phyloP scores from a whole-genome alignment of 2,113 vertebrate genomes.

The Lophotis ruficrista region DNA sequence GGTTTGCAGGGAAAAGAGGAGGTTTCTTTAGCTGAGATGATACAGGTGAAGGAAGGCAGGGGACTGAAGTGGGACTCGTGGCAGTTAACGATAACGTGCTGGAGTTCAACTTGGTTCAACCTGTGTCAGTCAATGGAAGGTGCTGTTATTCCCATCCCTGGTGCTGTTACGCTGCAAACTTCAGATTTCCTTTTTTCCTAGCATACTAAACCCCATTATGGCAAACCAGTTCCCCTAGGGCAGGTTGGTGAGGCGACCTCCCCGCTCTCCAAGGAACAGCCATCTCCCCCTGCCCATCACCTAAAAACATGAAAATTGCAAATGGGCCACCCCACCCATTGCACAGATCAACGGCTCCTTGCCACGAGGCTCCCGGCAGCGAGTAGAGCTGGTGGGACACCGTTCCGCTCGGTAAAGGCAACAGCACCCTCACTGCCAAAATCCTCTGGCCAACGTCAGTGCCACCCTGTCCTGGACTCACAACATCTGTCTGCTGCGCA shows the following conservation, averaged over 20 bases:
- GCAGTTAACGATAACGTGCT: neutral
- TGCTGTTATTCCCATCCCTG: neutral
- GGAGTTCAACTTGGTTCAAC: neutral
- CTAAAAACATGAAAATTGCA: neutral
- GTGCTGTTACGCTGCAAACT: neutral
- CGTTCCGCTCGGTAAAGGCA: accelerated
- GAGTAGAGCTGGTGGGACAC: neutral
- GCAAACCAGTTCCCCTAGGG: neutral
- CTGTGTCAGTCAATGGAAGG: neutral
- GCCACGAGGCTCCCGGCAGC: neutral
- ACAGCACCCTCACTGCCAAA: accelerated
- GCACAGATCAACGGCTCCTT: neutral
- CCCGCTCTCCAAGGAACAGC: neutral
- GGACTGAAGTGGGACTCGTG: neutral
- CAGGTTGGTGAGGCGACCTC: accelerated
- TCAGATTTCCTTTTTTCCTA: neutral
- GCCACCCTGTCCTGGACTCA: accelerated
- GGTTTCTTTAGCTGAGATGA: neutral
- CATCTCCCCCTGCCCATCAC: accelerated
- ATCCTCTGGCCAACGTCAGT: accelerated
- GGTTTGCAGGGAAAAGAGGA: neutral
- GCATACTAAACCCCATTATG: neutral
- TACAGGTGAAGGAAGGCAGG: neutral
- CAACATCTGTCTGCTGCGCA: no score
- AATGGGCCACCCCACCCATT: neutral